Evolutionary conservation across 2,797 vertebrate genomes (phyloP).

Genomic region (Rallus crepitans): DNA sequence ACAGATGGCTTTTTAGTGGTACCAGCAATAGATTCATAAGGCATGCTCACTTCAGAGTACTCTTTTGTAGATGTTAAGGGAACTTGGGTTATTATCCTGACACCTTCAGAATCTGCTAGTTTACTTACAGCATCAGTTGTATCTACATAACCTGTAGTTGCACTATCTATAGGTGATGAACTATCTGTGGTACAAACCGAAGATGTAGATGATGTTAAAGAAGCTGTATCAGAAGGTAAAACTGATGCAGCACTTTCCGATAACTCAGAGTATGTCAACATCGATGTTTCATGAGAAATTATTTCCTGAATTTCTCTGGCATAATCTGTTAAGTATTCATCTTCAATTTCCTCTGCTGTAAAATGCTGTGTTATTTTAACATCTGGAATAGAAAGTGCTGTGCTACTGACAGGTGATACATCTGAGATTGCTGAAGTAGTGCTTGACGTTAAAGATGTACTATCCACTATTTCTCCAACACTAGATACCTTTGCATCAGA

Average conservation of each 20-base stretch:
- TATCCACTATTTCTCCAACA: constrained; percentile 77
- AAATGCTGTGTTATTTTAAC: constrained; percentile 99
- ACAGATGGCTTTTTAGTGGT: background rate
- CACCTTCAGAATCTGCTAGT: constrained; percentile 63
- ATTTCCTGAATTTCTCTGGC: constrained; percentile 85
- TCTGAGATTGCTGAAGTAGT: constrained; percentile 82
- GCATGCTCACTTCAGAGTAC: constrained; percentile 61
- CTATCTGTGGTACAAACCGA: constrained; percentile 78
- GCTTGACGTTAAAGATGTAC: constrained; percentile 77
- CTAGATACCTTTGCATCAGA: constrained; percentile 75
- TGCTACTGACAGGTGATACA: constrained; percentile 82
- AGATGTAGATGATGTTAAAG: constrained; percentile 79
- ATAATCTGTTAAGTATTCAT: constrained; percentile 87
- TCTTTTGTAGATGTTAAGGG: constrained; percentile 64
- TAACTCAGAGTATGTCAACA: constrained; percentile 76
- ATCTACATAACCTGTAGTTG: constrained; percentile 55
- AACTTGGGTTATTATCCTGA: constrained; percentile 51
- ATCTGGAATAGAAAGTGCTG: constrained; percentile 94
- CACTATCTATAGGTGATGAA: constrained; percentile 76
- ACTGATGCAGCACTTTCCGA: constrained; percentile 76
- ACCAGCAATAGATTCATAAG: constrained; percentile 6
- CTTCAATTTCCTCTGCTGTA: constrained; percentile 94
- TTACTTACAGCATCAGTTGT: constrained; percentile 57
- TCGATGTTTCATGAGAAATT: constrained; percentile 78
- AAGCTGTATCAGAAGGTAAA: constrained; percentile 76